Evolutionary conservation across 2,113 vertebrate genomes (phyloP), one percentile per base, ranked within the genome.

Genomic region (Pachyramphus minor): DNA sequence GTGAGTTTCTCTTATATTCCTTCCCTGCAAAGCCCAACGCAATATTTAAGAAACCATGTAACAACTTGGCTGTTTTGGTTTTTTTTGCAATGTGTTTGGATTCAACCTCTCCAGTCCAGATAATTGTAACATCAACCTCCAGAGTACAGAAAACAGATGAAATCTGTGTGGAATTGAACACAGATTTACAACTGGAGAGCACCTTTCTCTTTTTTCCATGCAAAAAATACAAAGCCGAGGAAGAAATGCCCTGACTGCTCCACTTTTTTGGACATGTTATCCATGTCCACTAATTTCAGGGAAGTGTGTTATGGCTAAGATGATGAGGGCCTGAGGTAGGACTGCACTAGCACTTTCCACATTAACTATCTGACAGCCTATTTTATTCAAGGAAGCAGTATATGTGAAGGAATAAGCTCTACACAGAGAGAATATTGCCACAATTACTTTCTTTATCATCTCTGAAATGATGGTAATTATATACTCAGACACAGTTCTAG

Each of bases 51-150:
- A 74, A 17, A 74, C 35, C 35, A 18, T 5, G 2, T 25, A 67
- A 71, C 27, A 89, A 8, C 17, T 82, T 66, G 19, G 9, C 2
- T 66, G 3, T 31, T 85, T 18, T 47, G 41, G 23, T 5, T 2
- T 42, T 77, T 74, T 58, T 28, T 74, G 20, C 28, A 11, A 5
- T 18, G 2, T 74, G 11, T 84, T 82, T 90, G 4, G 9, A 13
- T 82, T n/a, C 16, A 78, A 23, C 27, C 8, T 18, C 27, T 75
- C 24, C 28, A 39, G 4, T 35, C 20, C 31, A 90, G 42, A 28
- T 8, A 71, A 52, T 2, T 67, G 15, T 25, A 82, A 53, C 6
- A n/a, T 11, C 2, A 4, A 1, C 3, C 4, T 53, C 12, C 62
- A 14, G 5, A 58, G 17, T 24, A 50, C 13, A 55, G 59, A 72